Evolutionary conservation across 2,797 vertebrate genomes (phyloP).

Genomic region (Melanotaenia maccullochi): DNA sequence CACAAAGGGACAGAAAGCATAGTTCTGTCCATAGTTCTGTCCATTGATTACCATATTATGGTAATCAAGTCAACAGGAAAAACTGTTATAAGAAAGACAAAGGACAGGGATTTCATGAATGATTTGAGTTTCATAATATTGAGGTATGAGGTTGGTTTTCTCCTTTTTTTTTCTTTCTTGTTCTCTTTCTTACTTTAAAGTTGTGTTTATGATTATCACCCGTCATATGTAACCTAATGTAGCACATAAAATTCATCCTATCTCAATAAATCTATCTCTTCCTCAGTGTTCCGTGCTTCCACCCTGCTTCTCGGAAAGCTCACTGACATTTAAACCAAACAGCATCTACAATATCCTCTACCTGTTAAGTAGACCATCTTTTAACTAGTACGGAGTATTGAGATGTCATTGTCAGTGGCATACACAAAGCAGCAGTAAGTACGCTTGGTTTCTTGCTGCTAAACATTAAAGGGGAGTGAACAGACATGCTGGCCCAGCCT

Average conservation of each 20-base stretch:
- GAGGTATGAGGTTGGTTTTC: not conserved
- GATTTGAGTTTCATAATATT: not conserved
- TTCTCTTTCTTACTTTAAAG: not conserved
- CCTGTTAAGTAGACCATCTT: constrained; percentile 52
- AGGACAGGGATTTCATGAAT: not conserved
- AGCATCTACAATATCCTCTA: constrained; percentile 40
- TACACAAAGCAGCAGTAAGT: constrained; percentile 33
- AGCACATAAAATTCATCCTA: constrained; percentile 1
- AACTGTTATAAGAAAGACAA: not conserved
- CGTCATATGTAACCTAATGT: constrained; percentile 29
- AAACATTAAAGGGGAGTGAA: constrained; percentile 33
- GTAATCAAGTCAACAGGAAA: not conserved
- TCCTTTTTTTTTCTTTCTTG: not conserved
- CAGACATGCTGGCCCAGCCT: constrained; percentile 22
- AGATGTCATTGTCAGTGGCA: constrained; percentile 55
- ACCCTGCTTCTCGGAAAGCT: constrained; percentile 5
- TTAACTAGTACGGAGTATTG: constrained; percentile 41
- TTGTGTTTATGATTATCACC: not conserved
- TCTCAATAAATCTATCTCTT: constrained; percentile 34
- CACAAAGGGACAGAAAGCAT: not conserved
- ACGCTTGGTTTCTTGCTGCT: constrained; percentile 60
- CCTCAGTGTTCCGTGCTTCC: not conserved
- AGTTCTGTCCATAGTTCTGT: too few species aligned
- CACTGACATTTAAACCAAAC: constrained; percentile 51
- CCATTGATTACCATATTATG: too few species aligned